Evolutionary conservation across 2,888 invertebrate species (phyloP), one percentile per base, ranked within the genome.

Genomic region (Melinopterus prodromus): DNA sequence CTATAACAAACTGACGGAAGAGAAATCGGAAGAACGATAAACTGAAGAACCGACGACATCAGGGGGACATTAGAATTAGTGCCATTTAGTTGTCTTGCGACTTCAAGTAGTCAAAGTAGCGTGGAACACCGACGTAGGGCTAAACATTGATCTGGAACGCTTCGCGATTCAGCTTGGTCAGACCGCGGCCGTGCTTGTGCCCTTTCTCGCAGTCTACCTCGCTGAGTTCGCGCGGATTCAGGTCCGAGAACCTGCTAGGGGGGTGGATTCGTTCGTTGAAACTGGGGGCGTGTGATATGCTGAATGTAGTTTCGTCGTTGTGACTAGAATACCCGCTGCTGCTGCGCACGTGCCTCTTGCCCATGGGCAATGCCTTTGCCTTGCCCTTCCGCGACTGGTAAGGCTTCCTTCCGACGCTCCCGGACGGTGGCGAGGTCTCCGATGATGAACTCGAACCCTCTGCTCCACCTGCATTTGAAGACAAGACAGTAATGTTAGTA

Each of bases 231-330:
- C 88, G 83, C 80, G 90, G 88, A 76, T 88, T 88, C 77, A 92
- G 87, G 91, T 97, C 96, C 85, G 96, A 95, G 92, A 97, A 97
- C 83, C 96, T 93, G 87, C 95, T 93, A 87, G 96, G 96, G 86
- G 96, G 96, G 91, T 96, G 95, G 87, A 95, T 95, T 90, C 95
- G 93, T 87, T 95, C 95, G 91, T 93, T 95, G 92, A 94, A 95
- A 89, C 94, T 95, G 86, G 93, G 93, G 90, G 94, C 94, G 90
- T 94, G 94, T 85, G 94, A 94, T 92, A 94, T 94, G 91, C 94
- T 94, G 92, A 96, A 96, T 79, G 95, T 95, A 81, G 95, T 96
- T 89, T 96, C 96, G 89, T 96, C 95, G 88, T 95, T 95, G 90
- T 95, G 95, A 90, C 95, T 95, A 84, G 95, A 95, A 88, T 95